Evolutionary conservation across 2,797 vertebrate genomes (phyloP), one percentile per base, ranked within the genome.

Genomic region (Buceros bicornis): DNA sequence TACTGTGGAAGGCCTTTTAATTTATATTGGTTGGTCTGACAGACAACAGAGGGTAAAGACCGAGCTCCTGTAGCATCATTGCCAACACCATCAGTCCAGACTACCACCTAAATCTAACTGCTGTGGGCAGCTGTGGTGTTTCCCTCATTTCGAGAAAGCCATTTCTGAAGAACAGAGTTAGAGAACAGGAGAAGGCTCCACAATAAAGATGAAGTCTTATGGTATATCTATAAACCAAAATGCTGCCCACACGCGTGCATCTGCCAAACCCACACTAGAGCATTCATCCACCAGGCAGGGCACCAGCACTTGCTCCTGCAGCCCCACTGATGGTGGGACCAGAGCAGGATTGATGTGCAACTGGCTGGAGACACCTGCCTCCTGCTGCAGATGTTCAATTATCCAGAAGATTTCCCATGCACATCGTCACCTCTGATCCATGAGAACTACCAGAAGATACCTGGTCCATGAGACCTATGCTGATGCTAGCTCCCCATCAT

Each of bases 301-400:
- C 35, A 43, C 7, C 33, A 21, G 29, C 43, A 29, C 33, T 28
- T 50, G 0, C 29, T 72, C 42, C 70, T 54, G 51, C 76, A 94
- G 58, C 70, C 2, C 0, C 58, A 4, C 21, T 17, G 58, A 16
- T 0, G 4, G 54, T 37, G 16, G 50, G 20, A 67, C 13, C 0
- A 1, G 40, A 65, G 79, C 50, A 56, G 57, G 43, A 22, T 0
- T 43, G 80, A 69, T 3, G 3, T 37, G 40, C 24, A 47, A 16
- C 29, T 64, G 76, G 62, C 31, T 86, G 50, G 40, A 88, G 77
- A 42, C 21, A 58, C 24, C 21, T 0, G 0, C 8, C 53, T 4
- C 0, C 16, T 37, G 45, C 62, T 81, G 35, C 40, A 81, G 22
- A 57, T 6, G 10, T 65, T 48, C 57, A 53, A 60, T 48, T 45